phyloP scores from a whole-genome alignment of 2,888 invertebrate species.

The Allacma fusca region DNA sequence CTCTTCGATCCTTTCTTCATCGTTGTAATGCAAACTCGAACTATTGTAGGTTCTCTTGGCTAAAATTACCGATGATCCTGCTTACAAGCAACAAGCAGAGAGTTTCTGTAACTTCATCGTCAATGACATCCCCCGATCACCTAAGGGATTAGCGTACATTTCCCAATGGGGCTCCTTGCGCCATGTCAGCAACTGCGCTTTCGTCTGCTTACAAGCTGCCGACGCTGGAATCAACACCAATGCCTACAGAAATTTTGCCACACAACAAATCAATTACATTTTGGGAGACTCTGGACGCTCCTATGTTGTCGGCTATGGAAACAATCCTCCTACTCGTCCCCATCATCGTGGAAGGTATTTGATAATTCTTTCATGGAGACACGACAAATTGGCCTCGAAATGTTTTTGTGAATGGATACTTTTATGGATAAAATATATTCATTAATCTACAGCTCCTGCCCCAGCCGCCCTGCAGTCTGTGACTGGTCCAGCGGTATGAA shows the following conservation, averaged over 20 bases:
- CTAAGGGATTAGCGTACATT: slow-evolving; percentile 68
- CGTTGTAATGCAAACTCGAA: too few relatives aligned
- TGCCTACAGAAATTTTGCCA: slow-evolving; percentile 67
- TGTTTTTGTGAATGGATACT: neutral
- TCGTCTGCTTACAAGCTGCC: slow-evolving; percentile 68
- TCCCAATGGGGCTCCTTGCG: slow-evolving; percentile 69
- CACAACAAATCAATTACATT: slow-evolving; percentile 69
- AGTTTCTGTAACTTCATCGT: slow-evolving; percentile 69
- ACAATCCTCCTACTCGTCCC: slow-evolving; percentile 68
- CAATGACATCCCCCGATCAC: slow-evolving; percentile 66
- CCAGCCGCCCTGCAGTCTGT: slow-evolving; percentile 66
- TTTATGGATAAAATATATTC: neutral
- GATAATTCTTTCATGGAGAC: neutral
- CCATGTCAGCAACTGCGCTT: slow-evolving; percentile 69
- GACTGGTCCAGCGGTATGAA: slow-evolving; percentile 66
- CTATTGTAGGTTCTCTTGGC: slow-evolving; percentile 66
- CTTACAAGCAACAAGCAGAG: slow-evolving; percentile 65
- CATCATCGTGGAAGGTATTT: slow-evolving; percentile 68
- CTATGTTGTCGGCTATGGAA: slow-evolving; percentile 69
- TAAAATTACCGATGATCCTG: slow-evolving; percentile 65
- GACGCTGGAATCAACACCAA: slow-evolving; percentile 63
- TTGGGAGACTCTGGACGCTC: slow-evolving; percentile 68
- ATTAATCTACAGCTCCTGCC: slow-evolving; percentile 67
- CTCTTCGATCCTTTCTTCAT: too few relatives aligned
- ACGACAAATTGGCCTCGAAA: neutral